Evolutionary conservation across 2,113 vertebrate species (phyloP).

Genomic region (Hippocampus barbouri): DNA sequence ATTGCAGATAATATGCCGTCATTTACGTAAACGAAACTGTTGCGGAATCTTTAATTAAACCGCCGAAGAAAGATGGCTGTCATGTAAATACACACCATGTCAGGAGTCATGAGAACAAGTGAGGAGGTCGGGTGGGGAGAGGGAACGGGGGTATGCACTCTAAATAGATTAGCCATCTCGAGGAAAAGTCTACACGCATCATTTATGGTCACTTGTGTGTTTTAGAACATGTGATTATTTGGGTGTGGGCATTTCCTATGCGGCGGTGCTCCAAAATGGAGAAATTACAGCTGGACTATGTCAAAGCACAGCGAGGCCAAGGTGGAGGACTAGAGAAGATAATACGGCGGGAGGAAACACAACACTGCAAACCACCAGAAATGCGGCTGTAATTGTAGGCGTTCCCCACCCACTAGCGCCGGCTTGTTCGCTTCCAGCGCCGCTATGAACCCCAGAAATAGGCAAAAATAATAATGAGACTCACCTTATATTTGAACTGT

Average conservation of each 20-base stretch:
- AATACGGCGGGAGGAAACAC: conserved; percentile 57
- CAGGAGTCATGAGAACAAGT: conserved; percentile 37
- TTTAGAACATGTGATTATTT: conserved; percentile 73
- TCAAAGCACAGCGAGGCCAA: conserved; percentile 57
- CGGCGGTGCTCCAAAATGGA: conserved; percentile 52
- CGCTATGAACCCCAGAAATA: not conserved
- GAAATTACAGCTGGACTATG: conserved; percentile 61
- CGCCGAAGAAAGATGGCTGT: conserved; percentile 48
- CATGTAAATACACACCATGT: conserved; percentile 40
- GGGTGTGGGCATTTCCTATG: conserved; percentile 73
- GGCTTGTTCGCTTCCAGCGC: not conserved
- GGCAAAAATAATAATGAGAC: not conserved
- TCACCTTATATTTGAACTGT: not conserved
- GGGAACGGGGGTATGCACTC: not conserved
- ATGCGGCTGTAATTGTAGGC: conserved; percentile 57
- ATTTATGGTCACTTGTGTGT: conserved; percentile 51
- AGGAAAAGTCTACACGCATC: conserved; percentile 49
- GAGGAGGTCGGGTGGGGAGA: conserved; percentile 12
- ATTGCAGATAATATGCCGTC: conserved; percentile 73
- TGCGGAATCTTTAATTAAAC: conserved; percentile 68
- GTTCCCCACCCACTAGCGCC: conserved; percentile 10
- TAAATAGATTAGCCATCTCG: conserved; percentile 12
- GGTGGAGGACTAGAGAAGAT: conserved; percentile 50
- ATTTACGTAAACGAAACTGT: conserved; percentile 54
- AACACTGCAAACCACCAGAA: conserved; percentile 52